Percentiles rank a stretch among this genome's conserved stretches.
Evolutionary conservation across 2,113 vertebrate genomes (phyloP).

Genomic region (Forbesichthys papilliferus): DNA sequence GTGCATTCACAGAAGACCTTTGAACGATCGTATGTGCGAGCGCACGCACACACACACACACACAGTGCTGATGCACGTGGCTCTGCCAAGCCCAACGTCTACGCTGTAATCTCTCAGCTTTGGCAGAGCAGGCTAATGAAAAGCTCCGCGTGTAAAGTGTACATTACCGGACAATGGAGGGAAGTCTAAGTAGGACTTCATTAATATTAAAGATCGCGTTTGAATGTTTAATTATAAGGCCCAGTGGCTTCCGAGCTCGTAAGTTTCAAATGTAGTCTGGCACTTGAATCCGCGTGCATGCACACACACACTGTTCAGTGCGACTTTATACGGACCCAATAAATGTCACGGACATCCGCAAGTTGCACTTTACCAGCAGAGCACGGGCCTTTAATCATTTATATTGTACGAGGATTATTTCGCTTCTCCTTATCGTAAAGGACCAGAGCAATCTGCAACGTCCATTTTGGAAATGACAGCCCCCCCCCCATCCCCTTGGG

Average conservation of each 20-base stretch:
- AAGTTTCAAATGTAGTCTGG: conserved; percentile 60
- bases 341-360: conserved; percentile 47
- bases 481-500: conserved; percentile 2
- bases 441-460: conserved; percentile 32
- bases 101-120: background rate
- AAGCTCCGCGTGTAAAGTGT: background rate
- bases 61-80: background rate
- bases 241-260: conserved; percentile 53
- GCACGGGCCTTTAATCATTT: conserved; percentile 52
- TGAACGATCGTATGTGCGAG: too few relatives aligned
- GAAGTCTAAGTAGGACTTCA: conserved; percentile 29
- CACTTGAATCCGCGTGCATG: conserved; percentile 15
- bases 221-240: conserved; percentile 67
- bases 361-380: conserved; percentile 38
- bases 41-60: background rate
- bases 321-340: conserved; percentile 42
- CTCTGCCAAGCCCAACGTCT: background rate
- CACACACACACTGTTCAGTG: conserved; percentile 18
- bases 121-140: background rate
- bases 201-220: conserved; percentile 64
- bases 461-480: conserved; percentile 42
- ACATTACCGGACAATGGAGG: conserved; percentile 27
- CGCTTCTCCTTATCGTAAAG: conserved; percentile 51
- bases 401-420: conserved; percentile 60
- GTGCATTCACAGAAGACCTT: too few relatives aligned